Base-by-base conservation (phyloP, 92 coral and sea anemone species). In the Parazoanthus darwini region DNA sequence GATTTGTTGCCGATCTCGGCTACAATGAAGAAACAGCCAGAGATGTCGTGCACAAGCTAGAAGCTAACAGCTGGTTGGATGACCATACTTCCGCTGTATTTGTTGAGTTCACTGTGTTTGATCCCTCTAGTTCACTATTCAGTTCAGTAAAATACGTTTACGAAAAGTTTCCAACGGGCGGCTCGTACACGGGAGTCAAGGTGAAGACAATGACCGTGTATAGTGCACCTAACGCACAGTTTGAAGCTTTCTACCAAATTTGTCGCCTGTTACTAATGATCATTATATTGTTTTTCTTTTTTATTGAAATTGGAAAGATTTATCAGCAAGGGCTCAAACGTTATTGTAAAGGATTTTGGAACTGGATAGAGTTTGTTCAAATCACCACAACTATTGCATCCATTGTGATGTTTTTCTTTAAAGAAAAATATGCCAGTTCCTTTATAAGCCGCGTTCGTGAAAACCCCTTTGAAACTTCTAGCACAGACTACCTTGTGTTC, bases 1-100 rank as follows among this genome's bases (percentile, higher is more conserved):
- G 98, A 8, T 95, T 80, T 86, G 91, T 94, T 48, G 98, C 98
- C 1, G 98, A 95, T 74, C 88, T 95, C 11, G 98, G 98, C 8
- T 95, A 95, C 91, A 94, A 95, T 82, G 74, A 88, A 9, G 82
- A 82, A 68, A 90, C 94, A 43, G 98, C 98, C 15, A 67, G 36
- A 13, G 93, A 89, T 26, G 94, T 94, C 14, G 65, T 94, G 44
- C 14, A 77, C 10, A 81, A 88, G 39, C 79, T 95, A 36, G 89
- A 94, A 83, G 79, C 48, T 25, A 78, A 92, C 82, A 66, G 78
- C 13, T 95, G 98, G 98, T 87, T 95, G 23, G 98, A 95, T 77
- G 92, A 90, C 67, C 86, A 26, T 75, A 94, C 94, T 18, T 93
- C 76, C 11, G 96, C 94, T 0, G 93, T 95, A 82, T 90, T 95